Conservation (phyloP, 1,140 invertebrate species). For the Papilio helenus region DNA sequence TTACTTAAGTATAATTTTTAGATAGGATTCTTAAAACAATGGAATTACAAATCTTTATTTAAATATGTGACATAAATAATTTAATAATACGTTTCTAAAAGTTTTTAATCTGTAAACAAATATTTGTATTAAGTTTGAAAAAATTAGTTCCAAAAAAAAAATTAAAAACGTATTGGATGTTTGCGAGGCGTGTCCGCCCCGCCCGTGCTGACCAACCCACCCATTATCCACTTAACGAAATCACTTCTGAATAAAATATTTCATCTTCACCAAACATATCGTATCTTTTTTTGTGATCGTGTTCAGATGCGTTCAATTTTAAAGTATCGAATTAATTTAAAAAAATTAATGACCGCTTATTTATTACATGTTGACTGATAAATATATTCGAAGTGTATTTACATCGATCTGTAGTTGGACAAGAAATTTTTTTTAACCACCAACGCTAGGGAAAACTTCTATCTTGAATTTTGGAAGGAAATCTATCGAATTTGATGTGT, state of each 20-base stretch:
- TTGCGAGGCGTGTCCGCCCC: constrained; percentile 65
- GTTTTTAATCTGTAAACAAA: neutral
- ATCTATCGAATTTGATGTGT: no score
- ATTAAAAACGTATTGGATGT: constrained; percentile 56
- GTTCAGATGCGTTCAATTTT: constrained; percentile 8
- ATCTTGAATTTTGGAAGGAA: no score
- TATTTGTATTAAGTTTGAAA: neutral
- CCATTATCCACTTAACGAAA: constrained; percentile 79
- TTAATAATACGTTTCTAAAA: neutral
- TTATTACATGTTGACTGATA: constrained; percentile 13
- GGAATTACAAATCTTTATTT: no score
- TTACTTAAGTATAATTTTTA: no score
- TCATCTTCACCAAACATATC: constrained; percentile 50
- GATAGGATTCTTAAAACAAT: no score
- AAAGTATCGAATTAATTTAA: constrained; percentile 19
- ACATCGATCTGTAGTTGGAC: neutral
- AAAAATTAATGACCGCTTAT: constrained; percentile 30
- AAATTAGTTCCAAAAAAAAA: constrained; percentile 44
- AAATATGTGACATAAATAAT: no score
- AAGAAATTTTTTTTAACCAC: neutral
- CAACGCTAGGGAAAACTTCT: neutral
- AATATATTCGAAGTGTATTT: neutral
- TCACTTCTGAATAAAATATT: constrained; percentile 76
- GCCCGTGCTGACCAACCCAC: constrained; percentile 65
- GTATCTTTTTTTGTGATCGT: constrained; percentile 40